Conservation (phyloP, 2,888 invertebrate genomes). For the Uloborus plumipes region DNA sequence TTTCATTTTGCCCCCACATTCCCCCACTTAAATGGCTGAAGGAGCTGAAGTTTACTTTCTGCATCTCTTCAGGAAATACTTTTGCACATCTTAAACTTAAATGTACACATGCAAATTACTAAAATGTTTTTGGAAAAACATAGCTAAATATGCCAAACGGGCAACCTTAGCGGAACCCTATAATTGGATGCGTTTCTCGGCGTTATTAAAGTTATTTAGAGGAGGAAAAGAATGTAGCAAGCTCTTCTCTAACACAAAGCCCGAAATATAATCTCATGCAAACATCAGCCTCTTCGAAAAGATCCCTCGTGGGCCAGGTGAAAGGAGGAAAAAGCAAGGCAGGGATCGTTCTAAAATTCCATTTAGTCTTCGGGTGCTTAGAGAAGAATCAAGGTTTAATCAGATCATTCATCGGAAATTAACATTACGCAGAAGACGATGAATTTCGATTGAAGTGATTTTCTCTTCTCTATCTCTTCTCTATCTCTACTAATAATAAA, state of each 20-base stretch:
- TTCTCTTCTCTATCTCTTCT: no score
- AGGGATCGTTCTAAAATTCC: slow-evolving; percentile 22
- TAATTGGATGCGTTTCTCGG: slow-evolving; percentile 43
- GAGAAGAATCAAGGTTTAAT: not conserved
- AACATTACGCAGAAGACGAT: no score
- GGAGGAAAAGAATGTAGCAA: slow-evolving; percentile 23
- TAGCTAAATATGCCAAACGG: not conserved
- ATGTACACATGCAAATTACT: no score
- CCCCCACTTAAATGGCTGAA: no score
- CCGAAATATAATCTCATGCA: slow-evolving; percentile 47
- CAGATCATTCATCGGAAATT: no score
- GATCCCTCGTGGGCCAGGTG: slow-evolving; percentile 7
- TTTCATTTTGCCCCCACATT: no score
- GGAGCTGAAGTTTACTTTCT: no score
- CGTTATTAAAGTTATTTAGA: slow-evolving; percentile 51
- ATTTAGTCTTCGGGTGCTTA: not conserved
- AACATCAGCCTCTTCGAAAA: slow-evolving; percentile 41
- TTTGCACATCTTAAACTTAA: no score
- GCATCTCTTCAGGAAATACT: no score
- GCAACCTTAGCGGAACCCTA: slow-evolving; percentile 12
- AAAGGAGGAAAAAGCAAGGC: not conserved
- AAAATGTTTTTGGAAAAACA: no score
- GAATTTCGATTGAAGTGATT: no score
- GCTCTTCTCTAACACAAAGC: slow-evolving; percentile 32
- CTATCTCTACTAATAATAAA: no score